Evolutionary conservation across 2,797 vertebrate genomes (phyloP).

Genomic region (Atherinosoma microstoma): DNA sequence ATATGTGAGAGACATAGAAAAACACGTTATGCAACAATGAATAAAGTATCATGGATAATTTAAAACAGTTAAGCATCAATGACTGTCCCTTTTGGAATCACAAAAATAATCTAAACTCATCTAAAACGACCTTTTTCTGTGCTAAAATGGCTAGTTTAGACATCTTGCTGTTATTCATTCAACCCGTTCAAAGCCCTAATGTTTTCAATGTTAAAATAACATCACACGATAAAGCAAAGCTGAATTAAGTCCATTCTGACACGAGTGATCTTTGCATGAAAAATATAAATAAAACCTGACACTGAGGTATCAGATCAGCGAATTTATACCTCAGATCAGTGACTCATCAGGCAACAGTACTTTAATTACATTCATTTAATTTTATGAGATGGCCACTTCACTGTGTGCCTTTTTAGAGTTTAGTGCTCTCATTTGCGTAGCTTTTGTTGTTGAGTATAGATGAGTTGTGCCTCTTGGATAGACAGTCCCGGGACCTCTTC

Average conservation of each 20-base stretch:
- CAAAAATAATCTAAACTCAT: too few species aligned
- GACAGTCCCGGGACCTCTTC: conserved; percentile 29
- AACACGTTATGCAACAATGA: not conserved
- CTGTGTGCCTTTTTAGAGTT: conserved; percentile 8
- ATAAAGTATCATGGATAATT: not conserved
- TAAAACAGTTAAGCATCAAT: not conserved
- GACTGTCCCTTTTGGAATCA: too few species aligned
- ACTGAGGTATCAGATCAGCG: not conserved
- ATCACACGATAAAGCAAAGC: conserved; percentile 1
- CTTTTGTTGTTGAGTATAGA: conserved; percentile 14
- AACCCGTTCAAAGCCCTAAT: not conserved
- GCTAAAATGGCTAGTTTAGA: too few species aligned
- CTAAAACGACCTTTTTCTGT: too few species aligned
- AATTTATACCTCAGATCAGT: conserved; percentile 7
- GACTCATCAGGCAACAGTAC: conserved; percentile 13
- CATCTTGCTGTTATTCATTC: too few species aligned
- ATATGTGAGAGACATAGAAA: not conserved
- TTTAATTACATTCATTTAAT: conserved; percentile 31
- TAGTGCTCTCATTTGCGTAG: conserved; percentile 26
- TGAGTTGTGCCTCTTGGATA: conserved; percentile 1
- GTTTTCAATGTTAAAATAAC: not conserved
- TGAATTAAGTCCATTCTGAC: not conserved
- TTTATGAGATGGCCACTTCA: conserved; percentile 37
- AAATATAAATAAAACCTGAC: conserved; percentile 7
- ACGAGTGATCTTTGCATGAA: not conserved